Base-by-base conservation (phyloP, 2,113 vertebrate genomes). In the Pyrgilauda ruficollis region DNA sequence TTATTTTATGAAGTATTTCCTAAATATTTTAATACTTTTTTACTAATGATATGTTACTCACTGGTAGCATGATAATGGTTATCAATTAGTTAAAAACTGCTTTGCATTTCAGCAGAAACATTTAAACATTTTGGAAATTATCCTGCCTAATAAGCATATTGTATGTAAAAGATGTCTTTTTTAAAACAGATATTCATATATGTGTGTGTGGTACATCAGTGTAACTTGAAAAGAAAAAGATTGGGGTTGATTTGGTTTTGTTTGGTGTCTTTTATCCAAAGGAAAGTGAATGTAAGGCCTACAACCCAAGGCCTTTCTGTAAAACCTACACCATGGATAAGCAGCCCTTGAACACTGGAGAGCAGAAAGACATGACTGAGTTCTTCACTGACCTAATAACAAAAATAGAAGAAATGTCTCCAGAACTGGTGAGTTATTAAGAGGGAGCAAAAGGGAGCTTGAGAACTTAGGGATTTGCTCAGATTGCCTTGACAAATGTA, bases 251-350 rank as follows among this genome's bases (percentile, higher is more conserved):
- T 76, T n/a, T 83, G 33, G 13, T 31, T 46, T 30, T 68, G 22
- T 46, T 76, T 80, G 37, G 0, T 64, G 12, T 80, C 80, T 67
- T 26, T 35, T 69, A 20, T 82, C 24, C 95, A 8, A 68, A 99
- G 99, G 99, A 99, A 97, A 99, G 99, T 62, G 99, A 99, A 95
- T 98, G 99, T 91, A 99, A 99, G 95, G 99, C 99, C 1, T 99
- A 99, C 90, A 99, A 99, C 94, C 99, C 99, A 10, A 98, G 99
- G 43, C 99, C 99, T 15, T 99, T 99, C 94, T 99, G 99, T 95
- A 99, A 99, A 97, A 99, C 99, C 37, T 99, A 99, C 64, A 99
- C 99, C 8, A 99, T 99, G 99, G 99, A 99, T 97, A 99, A 99
- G 81, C 99, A 99, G 94, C 99, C 99, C 9, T 98, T 99, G 31